phyloP scores from a whole-genome alignment of 2,113 vertebrate genomes.

The Galbula dea region DNA sequence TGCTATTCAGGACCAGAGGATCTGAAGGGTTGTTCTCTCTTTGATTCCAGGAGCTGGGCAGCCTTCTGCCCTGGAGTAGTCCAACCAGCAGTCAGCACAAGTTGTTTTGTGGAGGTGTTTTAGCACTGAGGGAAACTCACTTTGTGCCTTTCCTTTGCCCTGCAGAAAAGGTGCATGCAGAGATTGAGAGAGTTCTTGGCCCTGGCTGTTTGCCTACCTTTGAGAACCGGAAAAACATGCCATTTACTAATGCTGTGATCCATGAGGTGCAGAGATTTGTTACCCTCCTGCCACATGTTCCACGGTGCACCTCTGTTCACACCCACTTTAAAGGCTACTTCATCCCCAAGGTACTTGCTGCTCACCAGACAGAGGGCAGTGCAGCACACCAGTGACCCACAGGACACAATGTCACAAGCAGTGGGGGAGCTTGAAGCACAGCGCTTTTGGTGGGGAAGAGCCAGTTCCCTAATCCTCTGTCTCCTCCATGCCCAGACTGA shows the following conservation, averaged over 20 bases:
- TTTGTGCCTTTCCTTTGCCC: not conserved
- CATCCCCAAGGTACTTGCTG: slow-evolving; percentile 56
- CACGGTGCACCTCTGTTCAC: not conserved
- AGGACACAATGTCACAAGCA: not conserved
- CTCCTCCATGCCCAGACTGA: accelerated
- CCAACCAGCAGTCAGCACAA: not conserved
- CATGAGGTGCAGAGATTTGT: slow-evolving; percentile 81
- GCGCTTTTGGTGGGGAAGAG: not conserved
- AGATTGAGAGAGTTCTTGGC: slow-evolving; percentile 33
- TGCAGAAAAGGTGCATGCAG: slow-evolving; percentile 46
- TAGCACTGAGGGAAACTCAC: not conserved
- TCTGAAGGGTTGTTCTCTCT: not conserved
- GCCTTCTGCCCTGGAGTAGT: not conserved
- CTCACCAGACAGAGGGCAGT: not conserved
- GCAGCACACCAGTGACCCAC: not conserved
- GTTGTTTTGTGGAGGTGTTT: not conserved
- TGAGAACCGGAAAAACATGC: slow-evolving; percentile 50
- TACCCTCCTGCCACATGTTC: slow-evolving; percentile 66
- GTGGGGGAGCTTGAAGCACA: not conserved
- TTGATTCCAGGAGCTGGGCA: not conserved
- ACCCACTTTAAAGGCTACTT: slow-evolving; percentile 49
- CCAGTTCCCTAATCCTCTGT: not conserved
- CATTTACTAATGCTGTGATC: slow-evolving; percentile 79
- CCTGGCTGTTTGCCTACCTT: not conserved
- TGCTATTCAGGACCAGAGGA: not conserved